These are phyloP conservation scores for Proteles cristata DNA, from an alignment of 2,113 vertebrate genomes.

Conservation along the genomic window DNA sequence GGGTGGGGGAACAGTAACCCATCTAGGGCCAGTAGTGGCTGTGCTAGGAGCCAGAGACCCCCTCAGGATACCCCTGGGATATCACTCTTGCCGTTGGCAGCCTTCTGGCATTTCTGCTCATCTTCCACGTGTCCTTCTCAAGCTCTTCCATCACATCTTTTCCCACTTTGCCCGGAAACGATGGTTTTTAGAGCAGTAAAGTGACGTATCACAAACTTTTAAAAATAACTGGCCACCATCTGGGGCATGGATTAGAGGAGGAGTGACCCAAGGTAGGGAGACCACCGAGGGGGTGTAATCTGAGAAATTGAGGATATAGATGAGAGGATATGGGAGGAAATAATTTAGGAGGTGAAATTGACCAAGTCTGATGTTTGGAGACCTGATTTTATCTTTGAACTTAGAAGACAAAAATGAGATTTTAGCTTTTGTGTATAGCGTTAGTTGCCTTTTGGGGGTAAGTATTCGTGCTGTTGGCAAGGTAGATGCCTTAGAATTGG, in stretches of 20 bases:
- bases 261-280: not conserved
- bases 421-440: not conserved
- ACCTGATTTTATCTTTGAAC: not conserved
- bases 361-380: not conserved
- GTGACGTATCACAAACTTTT: not conserved
- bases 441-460: not conserved
- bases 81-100: not conserved
- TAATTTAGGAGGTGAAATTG: not conserved
- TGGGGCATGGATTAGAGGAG: not conserved
- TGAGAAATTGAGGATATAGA: not conserved
- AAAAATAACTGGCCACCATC: not conserved
- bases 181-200: not conserved
- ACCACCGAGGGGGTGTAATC: not conserved
- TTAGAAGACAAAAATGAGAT: not conserved
- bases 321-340: not conserved
- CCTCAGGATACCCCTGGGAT: not conserved
- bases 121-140: not conserved
- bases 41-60: not conserved
- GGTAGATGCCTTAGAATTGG: not conserved
- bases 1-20: accelerated
- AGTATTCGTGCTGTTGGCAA: not conserved
- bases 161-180: not conserved
- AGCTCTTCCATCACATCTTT: not conserved
- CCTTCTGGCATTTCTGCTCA: not conserved
- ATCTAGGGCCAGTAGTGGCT: not conserved